Evolutionary conservation across 2,113 vertebrate species (phyloP).

Genomic region (Gopherus flavomarginatus): DNA sequence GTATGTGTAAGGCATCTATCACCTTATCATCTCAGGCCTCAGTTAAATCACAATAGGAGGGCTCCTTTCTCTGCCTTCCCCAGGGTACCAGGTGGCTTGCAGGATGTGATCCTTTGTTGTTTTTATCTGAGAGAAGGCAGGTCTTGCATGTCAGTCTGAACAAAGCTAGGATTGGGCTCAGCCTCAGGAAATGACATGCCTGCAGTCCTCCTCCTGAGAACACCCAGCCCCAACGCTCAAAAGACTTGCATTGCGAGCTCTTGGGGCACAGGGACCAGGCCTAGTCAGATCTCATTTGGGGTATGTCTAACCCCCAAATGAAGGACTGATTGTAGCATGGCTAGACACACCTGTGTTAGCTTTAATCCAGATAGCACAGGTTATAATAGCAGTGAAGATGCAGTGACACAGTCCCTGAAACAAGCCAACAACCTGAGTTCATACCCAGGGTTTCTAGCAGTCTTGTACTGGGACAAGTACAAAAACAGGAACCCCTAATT

Average conservation of each 20-base stretch:
- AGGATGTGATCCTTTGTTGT: not conserved
- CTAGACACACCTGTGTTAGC: not conserved
- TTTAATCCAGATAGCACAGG: not conserved
- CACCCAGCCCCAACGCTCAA: too few relatives aligned
- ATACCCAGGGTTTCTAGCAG: too few relatives aligned
- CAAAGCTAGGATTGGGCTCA: not conserved
- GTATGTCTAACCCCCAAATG: not conserved
- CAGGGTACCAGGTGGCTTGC: not conserved
- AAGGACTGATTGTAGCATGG: not conserved
- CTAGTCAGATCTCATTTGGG: not conserved
- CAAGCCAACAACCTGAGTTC: too few relatives aligned
- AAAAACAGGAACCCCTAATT: too few relatives aligned
- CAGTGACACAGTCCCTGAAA: too few relatives aligned
- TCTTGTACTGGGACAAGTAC: too few relatives aligned
- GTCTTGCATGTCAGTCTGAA: not conserved
- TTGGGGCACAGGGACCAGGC: not conserved
- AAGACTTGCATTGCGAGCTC: too few relatives aligned
- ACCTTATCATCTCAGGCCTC: not conserved
- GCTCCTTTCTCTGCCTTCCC: not conserved
- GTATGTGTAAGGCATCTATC: not conserved
- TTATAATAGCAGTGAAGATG: not conserved
- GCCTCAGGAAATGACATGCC: not conserved
- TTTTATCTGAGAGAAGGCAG: not conserved
- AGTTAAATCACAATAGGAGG: not conserved
- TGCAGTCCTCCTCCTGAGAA: not conserved